These are phyloP conservation scores for Xylocopa sonorina DNA, from an alignment of 1,140 invertebrate species.

Conservation along the genomic window DNA sequence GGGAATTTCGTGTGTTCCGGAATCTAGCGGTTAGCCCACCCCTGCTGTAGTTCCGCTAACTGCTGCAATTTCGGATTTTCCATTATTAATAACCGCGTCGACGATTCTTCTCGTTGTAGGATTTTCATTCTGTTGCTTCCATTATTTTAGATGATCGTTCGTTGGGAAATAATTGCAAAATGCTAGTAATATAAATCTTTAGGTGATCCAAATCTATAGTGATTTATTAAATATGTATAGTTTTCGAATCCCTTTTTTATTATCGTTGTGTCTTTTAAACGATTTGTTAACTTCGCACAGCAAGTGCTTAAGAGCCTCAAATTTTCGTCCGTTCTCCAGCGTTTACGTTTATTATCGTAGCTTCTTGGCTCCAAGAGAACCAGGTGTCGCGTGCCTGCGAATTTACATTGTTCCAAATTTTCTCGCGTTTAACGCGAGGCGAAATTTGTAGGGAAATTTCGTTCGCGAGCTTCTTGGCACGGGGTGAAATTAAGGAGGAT, in stretches of 20 bases:
- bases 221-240: no score
- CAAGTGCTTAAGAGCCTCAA: no score
- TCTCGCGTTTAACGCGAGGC: background rate
- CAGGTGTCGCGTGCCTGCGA: no score
- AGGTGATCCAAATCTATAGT: no score
- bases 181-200: no score
- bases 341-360: no score
- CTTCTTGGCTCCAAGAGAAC: background rate
- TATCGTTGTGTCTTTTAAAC: no score
- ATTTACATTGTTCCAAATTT: background rate
- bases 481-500: background rate
- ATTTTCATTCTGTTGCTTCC: background rate
- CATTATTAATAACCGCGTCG: background rate
- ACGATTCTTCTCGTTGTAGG: background rate
- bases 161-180: no score
- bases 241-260: no score
- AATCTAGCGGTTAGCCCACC: background rate
- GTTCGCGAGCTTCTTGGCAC: background rate
- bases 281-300: no score
- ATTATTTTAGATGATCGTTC: slow-evolving; percentile 1
- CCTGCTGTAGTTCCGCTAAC: background rate
- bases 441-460: slow-evolving; percentile 5
- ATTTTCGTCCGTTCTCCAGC: no score
- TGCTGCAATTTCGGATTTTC: background rate
- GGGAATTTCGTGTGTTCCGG: slow-evolving; percentile 8